phyloP scores from a whole-genome alignment of 2,888 invertebrate genomes.

The Chalcosyrphus nemorum region DNA sequence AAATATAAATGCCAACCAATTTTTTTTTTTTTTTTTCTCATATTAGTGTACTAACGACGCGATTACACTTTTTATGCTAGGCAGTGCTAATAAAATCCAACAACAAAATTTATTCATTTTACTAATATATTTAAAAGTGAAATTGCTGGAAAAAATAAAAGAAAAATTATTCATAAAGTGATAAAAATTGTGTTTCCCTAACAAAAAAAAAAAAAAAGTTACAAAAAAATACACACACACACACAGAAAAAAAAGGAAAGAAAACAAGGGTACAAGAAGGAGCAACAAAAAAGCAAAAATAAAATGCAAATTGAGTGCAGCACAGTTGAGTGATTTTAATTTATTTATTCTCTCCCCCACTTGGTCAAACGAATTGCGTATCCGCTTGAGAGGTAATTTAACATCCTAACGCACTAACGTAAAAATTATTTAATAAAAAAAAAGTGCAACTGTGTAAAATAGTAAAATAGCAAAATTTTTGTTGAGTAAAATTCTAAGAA shows the following conservation, averaged over 20 bases:
- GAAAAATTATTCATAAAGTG: slow-evolving; percentile 12
- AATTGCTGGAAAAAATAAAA: slow-evolving; percentile 3
- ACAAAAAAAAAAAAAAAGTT: slow-evolving; percentile 19
- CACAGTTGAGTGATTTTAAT: slow-evolving; percentile 65
- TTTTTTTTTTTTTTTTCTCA: neutral
- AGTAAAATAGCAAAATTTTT: neutral
- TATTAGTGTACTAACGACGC: neutral
- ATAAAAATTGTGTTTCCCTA: slow-evolving; percentile 13
- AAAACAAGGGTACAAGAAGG: neutral
- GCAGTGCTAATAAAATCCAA: slow-evolving; percentile 21
- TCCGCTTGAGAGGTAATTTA: neutral
- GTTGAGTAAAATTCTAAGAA: neutral
- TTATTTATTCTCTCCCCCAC: slow-evolving; percentile 5
- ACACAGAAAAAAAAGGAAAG: neutral
- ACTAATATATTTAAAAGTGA: slow-evolving; percentile 45
- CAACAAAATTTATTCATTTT: too few species aligned
- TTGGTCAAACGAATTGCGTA: slow-evolving; percentile 6
- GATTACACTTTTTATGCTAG: slow-evolving; percentile 11
- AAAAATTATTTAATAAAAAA: neutral
- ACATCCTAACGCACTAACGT: neutral
- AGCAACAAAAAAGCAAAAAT: neutral
- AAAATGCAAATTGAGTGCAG: slow-evolving; percentile 58
- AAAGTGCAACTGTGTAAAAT: slow-evolving; percentile 15
- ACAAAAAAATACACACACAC: neutral
- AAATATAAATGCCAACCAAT: neutral